Percentiles rank a stretch among this genome's conserved stretches.
Evolutionary conservation across 1,140 invertebrate genomes (phyloP).

Genomic region (Rhopalosiphum maidis): DNA sequence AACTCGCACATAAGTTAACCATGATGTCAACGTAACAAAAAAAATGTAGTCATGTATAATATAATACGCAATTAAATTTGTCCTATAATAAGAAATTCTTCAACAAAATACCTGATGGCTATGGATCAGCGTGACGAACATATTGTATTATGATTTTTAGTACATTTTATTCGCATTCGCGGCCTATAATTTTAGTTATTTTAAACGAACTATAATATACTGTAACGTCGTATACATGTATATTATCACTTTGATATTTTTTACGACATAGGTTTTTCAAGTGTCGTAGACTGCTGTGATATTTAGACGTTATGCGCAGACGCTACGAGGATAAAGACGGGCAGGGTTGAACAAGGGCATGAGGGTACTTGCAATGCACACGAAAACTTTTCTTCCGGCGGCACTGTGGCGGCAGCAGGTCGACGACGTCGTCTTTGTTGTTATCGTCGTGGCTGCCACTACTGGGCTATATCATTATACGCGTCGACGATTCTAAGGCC

Average conservation of each 20-base stretch:
- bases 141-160: background rate
- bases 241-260: background rate
- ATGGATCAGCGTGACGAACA: background rate
- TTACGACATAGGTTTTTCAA: background rate
- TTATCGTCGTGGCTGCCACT: background rate
- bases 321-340: background rate
- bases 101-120: background rate
- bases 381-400: background rate
- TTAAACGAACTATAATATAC: background rate
- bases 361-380: background rate
- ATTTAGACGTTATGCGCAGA: background rate
- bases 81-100: background rate
- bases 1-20: too few relatives aligned
- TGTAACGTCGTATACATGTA: background rate
- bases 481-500: background rate
- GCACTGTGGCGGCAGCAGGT: background rate
- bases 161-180: background rate
- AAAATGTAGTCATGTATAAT: background rate
- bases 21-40: too few relatives aligned
- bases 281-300: background rate
- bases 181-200: background rate
- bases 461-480: background rate
- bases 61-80: background rate
- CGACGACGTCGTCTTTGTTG: conserved; percentile 16
- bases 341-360: background rate